These are phyloP conservation scores for Arctopsyche grandis DNA, from an alignment of 1,140 invertebrate genomes.

Conservation along the genomic window DNA sequence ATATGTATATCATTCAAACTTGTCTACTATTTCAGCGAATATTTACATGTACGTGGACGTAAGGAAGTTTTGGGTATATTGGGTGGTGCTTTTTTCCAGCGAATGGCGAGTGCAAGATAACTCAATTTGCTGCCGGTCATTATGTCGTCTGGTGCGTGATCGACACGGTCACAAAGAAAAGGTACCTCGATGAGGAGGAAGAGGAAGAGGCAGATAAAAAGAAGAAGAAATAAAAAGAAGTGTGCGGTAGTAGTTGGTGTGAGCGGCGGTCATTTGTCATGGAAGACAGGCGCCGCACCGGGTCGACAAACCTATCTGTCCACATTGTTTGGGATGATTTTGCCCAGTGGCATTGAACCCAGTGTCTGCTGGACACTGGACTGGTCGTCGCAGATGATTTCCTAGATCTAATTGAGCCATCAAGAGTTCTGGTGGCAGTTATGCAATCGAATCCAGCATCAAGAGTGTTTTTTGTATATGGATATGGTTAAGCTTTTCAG, in stretches of 20 bases:
- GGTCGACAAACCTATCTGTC: slow-evolving; percentile 45
- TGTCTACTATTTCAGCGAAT: too few relatives aligned
- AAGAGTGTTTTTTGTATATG: too few relatives aligned
- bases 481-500: too few relatives aligned
- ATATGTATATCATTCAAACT: too few relatives aligned
- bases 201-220: neutral
- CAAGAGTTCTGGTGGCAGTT: neutral
- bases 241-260: neutral
- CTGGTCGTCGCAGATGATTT: neutral
- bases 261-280: slow-evolving; percentile 38
- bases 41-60: too few relatives aligned
- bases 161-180: neutral
- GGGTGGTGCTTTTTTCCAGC: too few relatives aligned
- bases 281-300: slow-evolving; percentile 39
- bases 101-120: neutral
- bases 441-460: neutral
- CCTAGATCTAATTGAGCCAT: neutral
- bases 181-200: neutral
- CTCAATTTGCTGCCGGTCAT: neutral
- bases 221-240: slow-evolving; percentile 29
- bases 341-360: slow-evolving; percentile 34
- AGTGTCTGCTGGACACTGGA: neutral
- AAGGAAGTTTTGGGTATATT: too few relatives aligned
- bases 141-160: neutral
- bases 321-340: slow-evolving; percentile 36